These are phyloP conservation scores for Lepus americanus DNA, from an alignment of 2,113 vertebrate genomes.

Conservation along the genomic window DNA sequence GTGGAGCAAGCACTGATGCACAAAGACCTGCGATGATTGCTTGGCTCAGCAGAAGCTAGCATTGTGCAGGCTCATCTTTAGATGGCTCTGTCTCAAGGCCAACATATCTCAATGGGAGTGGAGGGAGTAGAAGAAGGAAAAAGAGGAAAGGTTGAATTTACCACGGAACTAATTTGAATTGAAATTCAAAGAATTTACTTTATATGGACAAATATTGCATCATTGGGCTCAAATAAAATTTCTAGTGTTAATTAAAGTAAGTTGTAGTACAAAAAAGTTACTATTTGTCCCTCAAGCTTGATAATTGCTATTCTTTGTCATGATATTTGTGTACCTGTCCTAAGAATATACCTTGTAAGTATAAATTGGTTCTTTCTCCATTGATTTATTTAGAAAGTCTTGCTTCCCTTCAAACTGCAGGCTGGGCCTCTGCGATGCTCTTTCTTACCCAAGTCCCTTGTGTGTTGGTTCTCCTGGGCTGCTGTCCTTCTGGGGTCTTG, in stretches of 20 bases:
- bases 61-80: not conserved
- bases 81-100: not conserved
- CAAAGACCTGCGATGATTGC: not conserved
- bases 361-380: not conserved
- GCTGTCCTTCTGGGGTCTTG: not conserved
- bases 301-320: not conserved
- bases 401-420: not conserved
- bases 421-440: not conserved
- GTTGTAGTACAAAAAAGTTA: not conserved
- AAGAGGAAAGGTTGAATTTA: not conserved
- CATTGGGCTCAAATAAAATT: not conserved
- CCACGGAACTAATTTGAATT: not conserved
- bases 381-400: not conserved
- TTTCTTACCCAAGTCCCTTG: not conserved
- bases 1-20: not conserved
- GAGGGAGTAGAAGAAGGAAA: not conserved
- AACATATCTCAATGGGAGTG: not conserved
- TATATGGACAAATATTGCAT: not conserved
- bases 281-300: not conserved
- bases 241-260: not conserved
- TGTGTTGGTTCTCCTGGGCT: not conserved
- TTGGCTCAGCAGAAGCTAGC: not conserved
- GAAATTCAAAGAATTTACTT: not conserved
- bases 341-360: not conserved
- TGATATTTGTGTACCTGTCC: not conserved